These are phyloP conservation scores for Drosophila yakuba DNA, from an alignment of 1,140 invertebrate species.

Conservation along the genomic window DNA sequence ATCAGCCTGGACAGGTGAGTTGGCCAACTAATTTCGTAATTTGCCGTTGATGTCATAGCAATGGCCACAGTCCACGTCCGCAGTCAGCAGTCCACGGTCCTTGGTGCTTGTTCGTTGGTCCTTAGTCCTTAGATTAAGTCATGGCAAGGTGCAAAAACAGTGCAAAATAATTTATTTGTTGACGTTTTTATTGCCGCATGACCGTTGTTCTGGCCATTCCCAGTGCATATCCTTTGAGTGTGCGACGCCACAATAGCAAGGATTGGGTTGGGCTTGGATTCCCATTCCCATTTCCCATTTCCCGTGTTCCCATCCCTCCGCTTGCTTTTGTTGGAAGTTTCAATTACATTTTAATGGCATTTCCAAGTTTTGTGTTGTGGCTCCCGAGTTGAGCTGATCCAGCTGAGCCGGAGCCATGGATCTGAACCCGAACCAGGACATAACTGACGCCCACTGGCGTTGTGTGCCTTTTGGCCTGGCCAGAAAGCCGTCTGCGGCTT, in stretches of 20 bases:
- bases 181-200: constrained; percentile 72
- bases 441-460: constrained; percentile 1
- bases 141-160: constrained; percentile 69
- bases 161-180: constrained; percentile 67
- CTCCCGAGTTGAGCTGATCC: constrained; percentile 33
- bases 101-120: too few relatives aligned
- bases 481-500: constrained; percentile 54
- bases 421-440: constrained; percentile 1
- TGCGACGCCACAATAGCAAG: constrained; percentile 29
- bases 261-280: constrained; percentile 39
- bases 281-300: not conserved
- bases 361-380: constrained; percentile 72
- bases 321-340: constrained; percentile 74
- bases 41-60: constrained; percentile 58
- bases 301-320: constrained; percentile 14
- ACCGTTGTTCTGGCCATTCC: constrained; percentile 35
- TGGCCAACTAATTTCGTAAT: constrained; percentile 47
- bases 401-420: constrained; percentile 24
- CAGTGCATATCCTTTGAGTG: constrained; percentile 54
- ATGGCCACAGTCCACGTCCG: constrained; percentile 1
- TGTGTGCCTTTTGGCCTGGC: constrained; percentile 41
- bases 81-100: not conserved
- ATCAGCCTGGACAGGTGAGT: constrained; percentile 91
- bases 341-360: constrained; percentile 84
- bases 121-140: constrained; percentile 17